Base-by-base conservation (phyloP, 2,888 invertebrate species). In the Thalpophila matura region DNA sequence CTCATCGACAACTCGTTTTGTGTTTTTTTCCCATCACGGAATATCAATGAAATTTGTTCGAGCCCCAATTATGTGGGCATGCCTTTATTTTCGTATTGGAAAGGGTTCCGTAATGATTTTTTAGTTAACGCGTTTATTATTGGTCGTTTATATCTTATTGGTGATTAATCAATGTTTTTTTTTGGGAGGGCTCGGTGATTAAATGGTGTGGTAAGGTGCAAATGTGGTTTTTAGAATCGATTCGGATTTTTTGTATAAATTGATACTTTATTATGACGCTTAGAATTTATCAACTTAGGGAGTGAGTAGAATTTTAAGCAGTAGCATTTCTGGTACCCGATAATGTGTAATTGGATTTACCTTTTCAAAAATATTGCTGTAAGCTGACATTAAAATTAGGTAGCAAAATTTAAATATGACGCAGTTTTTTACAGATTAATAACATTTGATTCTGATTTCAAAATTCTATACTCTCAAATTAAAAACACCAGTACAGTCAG, bases 21-120 rank as follows among this genome's bases (percentile, higher is more conserved):
- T 90, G 86, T 89, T 91, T 93, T 93, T 94, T 93, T 92, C 93
- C 88, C 94, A 93, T 89, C 94, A 94, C 94, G 93, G 72, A 94
- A 91, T 93, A 93, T 94, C 93, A 94, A 94, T 94, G 94, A 91
- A 93, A 94, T 94, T 94, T 93, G 94, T 94, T 91, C 90, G 86
- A 81, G 81, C 75, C 91, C 76, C 94, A 95, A 95, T 95, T 94
- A 94, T 89, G 86, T 85, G 87, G 79, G 89, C 84, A 86, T 87
- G 87, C 90, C 89, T 92, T 91, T 90, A 91, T 92, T 90, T 90
- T 89, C 59, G 87, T 86, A 86, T 86, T 81, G 81, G 76, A 79
- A 79, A 74, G 67, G 77, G 85, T 78, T 84, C 82, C 81, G 86
- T 88, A 84, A 85, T 84, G 85, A 84, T 81, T 83, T 77, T 77